phyloP scores from a whole-genome alignment of 2,113 vertebrate species.

The Pseudonaja textilis region DNA sequence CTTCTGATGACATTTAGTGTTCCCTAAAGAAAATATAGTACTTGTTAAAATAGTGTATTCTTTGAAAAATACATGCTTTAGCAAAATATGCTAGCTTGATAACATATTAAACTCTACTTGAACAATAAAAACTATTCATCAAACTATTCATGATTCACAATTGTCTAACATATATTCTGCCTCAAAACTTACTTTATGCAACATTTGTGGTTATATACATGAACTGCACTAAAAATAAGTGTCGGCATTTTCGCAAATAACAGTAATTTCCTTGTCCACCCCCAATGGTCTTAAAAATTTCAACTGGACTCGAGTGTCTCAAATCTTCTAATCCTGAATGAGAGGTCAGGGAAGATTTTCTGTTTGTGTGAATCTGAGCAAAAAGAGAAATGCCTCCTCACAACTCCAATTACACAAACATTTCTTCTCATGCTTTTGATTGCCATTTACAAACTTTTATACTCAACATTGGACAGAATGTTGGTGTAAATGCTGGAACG shows the following conservation, averaged over 20 bases:
- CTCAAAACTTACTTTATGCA: background rate
- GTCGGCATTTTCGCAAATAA: background rate
- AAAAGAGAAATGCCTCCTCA: background rate
- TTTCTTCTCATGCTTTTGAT: background rate
- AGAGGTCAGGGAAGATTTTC: background rate
- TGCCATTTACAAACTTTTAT: background rate
- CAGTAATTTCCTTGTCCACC: background rate
- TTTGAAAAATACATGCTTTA: background rate
- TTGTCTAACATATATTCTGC: background rate
- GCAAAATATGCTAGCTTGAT: background rate
- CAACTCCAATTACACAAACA: background rate
- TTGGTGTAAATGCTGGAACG: background rate
- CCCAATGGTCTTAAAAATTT: background rate
- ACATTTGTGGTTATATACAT: background rate
- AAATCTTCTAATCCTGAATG: background rate
- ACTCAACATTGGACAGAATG: background rate
- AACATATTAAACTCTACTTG: background rate
- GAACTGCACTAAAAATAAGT: background rate
- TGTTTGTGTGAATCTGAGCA: background rate
- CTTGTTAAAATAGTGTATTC: constrained; percentile 36
- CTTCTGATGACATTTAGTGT: constrained; percentile 84
- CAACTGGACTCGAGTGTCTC: background rate
- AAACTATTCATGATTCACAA: background rate
- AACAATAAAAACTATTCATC: background rate
- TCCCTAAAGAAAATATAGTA: constrained; percentile 73